Evolutionary conservation across 2,888 invertebrate genomes (phyloP).

Genomic region (Ophion ellenae): DNA sequence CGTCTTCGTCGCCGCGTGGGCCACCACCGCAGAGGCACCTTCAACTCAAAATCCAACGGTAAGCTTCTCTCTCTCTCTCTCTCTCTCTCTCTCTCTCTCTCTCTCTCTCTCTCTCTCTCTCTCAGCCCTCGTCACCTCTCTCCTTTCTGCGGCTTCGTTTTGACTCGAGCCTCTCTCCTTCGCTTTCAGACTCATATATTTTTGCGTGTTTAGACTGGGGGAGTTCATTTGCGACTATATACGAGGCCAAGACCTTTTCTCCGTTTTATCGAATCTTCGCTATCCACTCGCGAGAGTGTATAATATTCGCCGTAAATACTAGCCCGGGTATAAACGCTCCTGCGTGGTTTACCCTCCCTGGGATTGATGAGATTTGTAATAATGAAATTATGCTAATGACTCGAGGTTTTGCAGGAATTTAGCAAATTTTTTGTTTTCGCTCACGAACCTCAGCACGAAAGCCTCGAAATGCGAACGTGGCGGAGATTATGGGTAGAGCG

Average conservation of each 20-base stretch:
- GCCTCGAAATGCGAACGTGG: neutral
- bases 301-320: slow-evolving; percentile 46
- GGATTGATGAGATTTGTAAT: slow-evolving; percentile 45
- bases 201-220: neutral
- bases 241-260: neutral
- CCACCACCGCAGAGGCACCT: slow-evolving; percentile 49
- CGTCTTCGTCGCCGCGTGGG: slow-evolving; percentile 65
- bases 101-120: neutral
- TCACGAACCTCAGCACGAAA: neutral
- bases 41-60: slow-evolving; percentile 28
- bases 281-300: slow-evolving; percentile 23
- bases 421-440: neutral
- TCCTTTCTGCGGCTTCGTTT: slow-evolving; percentile 47
- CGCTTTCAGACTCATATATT: neutral
- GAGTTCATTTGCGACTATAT: slow-evolving; percentile 18
- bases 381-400: slow-evolving; percentile 58
- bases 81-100: neutral
- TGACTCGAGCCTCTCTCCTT: slow-evolving; percentile 41
- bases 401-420: slow-evolving; percentile 13
- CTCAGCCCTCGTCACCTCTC: neutral
- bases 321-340: slow-evolving; percentile 15
- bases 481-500: neutral
- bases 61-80: slow-evolving; percentile 24
- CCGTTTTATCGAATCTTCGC: slow-evolving; percentile 2
- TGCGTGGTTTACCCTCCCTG: slow-evolving; percentile 12